These are phyloP conservation scores for Climacteris rufus DNA, from an alignment of 2,113 vertebrate genomes.

Conservation along the genomic window DNA sequence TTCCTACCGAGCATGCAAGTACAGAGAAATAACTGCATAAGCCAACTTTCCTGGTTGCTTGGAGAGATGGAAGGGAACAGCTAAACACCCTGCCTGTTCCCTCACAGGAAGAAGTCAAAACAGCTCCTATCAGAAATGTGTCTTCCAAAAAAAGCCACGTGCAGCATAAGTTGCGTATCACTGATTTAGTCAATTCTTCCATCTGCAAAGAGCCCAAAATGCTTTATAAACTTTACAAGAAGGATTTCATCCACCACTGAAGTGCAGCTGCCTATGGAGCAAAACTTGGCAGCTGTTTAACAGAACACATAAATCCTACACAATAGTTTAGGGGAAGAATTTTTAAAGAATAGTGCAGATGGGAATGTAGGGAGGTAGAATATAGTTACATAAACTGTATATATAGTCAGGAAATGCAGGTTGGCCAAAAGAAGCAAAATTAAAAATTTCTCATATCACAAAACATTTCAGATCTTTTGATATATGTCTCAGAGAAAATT, in stretches of 20 bases:
- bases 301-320: slow-evolving; percentile 54
- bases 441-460: not conserved
- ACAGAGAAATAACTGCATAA: slow-evolving; percentile 27
- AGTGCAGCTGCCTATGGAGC: slow-evolving; percentile 19
- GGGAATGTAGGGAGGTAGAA: slow-evolving; percentile 40
- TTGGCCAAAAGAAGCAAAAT: slow-evolving; percentile 9
- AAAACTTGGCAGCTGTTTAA: slow-evolving; percentile 61
- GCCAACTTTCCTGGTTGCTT: slow-evolving; percentile 55
- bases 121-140: slow-evolving; percentile 42
- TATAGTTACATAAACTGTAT: slow-evolving; percentile 2
- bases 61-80: slow-evolving; percentile 45
- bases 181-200: slow-evolving; percentile 62
- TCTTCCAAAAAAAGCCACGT: slow-evolving; percentile 63
- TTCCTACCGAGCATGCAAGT: not conserved
- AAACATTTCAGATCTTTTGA: not conserved
- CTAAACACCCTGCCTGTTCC: slow-evolving; percentile 58
- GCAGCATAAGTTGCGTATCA: slow-evolving; percentile 44
- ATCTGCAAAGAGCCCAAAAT: slow-evolving; percentile 54
- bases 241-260: slow-evolving; percentile 38
- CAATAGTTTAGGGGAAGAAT: slow-evolving; percentile 44
- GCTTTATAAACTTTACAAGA: slow-evolving; percentile 56
- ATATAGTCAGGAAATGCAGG: slow-evolving; percentile 22
- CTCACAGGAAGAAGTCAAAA: slow-evolving; percentile 59
- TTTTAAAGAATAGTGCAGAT: slow-evolving; percentile 61
- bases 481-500: not conserved